Evolutionary conservation across 1,140 invertebrate genomes (phyloP), one percentile per base, ranked within the genome.

Genomic region (Cardiocondyla obscurior): DNA sequence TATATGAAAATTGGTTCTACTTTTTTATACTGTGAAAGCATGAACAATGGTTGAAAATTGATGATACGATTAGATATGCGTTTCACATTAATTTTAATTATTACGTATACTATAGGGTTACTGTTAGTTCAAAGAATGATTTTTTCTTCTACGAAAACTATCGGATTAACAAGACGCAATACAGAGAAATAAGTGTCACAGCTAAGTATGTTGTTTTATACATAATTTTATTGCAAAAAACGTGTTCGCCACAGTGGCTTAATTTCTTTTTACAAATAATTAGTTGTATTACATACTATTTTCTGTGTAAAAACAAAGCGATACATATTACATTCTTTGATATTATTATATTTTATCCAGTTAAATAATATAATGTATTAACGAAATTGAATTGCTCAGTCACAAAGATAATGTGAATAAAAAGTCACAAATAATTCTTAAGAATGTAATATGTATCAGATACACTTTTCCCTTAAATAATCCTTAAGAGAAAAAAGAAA

Each of bases 221-320:
- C 1, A 67, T 36, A 39, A 72, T 69, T 67, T 67, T 69, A 79
- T 69, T 79, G 60, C 14, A 51, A 77, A 77, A 79, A 16, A 69
- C 19, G 22, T 55, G 10, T 79, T 79, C 7, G 39, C 53, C 12
- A 69, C 62, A 67, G n/a, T 67, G 6, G 10, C 25, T 51, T 67
- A 42, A n/a, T 53, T 67, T 16, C 67, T 69, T 16, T 77, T 69
- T 79, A 79, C 62, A 79, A 79, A 55, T n/a, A 46, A 5, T 57
- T 2, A n/a, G 8, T 42, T 51, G 36, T 62, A 25, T 62, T 60
- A 77, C 12, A 67, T 8, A 64, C 14, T 65, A 77, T 69, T 67
- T 51, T 49, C 8, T 25, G 12, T 64, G 12, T 51, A 46, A 3
- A 49, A 62, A n/a, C 16, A 44, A 60, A 73, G n/a, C 64, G 60